phyloP scores from a whole-genome alignment of 2,797 vertebrate species.

The Pterois miles region DNA sequence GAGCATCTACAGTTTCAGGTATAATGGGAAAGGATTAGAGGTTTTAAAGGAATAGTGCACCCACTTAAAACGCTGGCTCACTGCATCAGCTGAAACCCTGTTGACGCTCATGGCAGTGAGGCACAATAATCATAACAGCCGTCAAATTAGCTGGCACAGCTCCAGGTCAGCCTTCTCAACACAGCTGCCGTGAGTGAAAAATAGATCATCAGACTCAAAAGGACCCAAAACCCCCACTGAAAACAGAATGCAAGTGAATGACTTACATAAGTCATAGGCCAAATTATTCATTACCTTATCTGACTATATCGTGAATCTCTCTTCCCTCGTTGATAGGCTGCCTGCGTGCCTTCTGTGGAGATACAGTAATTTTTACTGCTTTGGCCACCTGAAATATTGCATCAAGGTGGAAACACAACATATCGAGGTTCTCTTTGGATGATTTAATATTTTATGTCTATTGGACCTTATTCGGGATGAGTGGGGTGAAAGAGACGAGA shows the following conservation, averaged over 20 bases:
- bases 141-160: slow-evolving; percentile 38
- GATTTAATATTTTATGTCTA: background rate
- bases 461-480: background rate
- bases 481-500: background rate
- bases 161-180: slow-evolving; percentile 3
- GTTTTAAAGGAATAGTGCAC: slow-evolving; percentile 1
- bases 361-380: background rate
- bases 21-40: background rate
- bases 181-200: background rate
- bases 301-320: background rate
- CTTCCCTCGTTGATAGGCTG: background rate
- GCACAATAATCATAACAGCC: slow-evolving; percentile 21
- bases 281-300: background rate
- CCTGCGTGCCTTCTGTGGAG: background rate
- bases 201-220: background rate
- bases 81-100: background rate
- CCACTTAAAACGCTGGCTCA: background rate
- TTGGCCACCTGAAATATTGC: background rate
- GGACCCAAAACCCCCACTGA: background rate
- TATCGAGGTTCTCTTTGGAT: background rate
- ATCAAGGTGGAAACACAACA: background rate
- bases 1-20: background rate
- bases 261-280: background rate
- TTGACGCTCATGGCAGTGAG: background rate
- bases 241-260: background rate